These are phyloP conservation scores for Ctenicera cuprea DNA, from an alignment of 2,888 invertebrate genomes.

Conservation along the genomic window DNA sequence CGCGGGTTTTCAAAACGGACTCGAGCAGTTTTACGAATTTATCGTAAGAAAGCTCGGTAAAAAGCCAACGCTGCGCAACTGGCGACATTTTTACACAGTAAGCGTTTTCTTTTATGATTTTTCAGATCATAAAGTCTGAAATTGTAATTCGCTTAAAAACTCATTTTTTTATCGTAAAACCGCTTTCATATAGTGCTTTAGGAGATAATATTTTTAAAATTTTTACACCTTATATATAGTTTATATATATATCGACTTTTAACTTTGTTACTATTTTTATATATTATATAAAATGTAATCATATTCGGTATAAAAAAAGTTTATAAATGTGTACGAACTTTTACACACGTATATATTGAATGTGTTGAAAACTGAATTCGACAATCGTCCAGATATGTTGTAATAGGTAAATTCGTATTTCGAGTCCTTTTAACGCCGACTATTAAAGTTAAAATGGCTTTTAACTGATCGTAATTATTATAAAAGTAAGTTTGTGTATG, in stretches of 20 bases:
- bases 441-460: conserved; percentile 36
- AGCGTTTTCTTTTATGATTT: conserved; percentile 39
- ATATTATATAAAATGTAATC: conserved; percentile 32
- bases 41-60: conserved; percentile 27
- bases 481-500: conserved; percentile 39
- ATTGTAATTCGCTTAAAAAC: conserved; percentile 28
- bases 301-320: conserved; percentile 30
- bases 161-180: conserved; percentile 33
- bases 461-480: conserved; percentile 32
- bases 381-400: conserved; percentile 49
- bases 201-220: conserved; percentile 38
- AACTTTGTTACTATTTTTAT: conserved; percentile 44
- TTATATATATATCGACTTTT: conserved; percentile 39
- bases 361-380: conserved; percentile 45
- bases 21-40: conserved; percentile 16
- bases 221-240: conserved; percentile 44
- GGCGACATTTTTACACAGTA: conserved; percentile 27
- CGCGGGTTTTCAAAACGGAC: conserved; percentile 10
- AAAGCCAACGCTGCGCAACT: conserved; percentile 19
- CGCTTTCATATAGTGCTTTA: conserved; percentile 37
- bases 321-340: conserved; percentile 29
- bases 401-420: conserved; percentile 20
- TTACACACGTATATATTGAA: conserved; percentile 16
- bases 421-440: conserved; percentile 30
- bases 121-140: conserved; percentile 33